phyloP scores from a whole-genome alignment of 64 coral and sea anemone species.

The Montipora capricornis region DNA sequence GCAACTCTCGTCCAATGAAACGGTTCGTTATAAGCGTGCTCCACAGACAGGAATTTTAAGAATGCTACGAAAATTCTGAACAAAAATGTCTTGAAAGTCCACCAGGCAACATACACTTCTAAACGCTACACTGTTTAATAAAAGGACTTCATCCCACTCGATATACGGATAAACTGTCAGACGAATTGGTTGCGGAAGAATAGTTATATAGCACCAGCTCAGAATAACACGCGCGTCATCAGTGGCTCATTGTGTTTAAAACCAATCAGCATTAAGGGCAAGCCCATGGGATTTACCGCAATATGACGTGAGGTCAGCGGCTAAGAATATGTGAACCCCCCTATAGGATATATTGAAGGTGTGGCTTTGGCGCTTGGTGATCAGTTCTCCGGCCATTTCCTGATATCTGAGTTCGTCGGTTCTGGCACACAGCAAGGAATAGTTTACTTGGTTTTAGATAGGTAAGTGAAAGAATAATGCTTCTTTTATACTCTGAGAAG shows the following conservation, averaged over 20 bases:
- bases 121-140: neutral
- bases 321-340: conserved; percentile 68
- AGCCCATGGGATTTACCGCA: conserved; percentile 61
- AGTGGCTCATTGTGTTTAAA: conserved; percentile 59
- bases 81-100: neutral
- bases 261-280: conserved; percentile 59
- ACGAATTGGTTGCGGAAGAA: neutral
- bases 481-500: neutral
- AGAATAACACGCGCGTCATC: conserved; percentile 49
- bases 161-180: neutral
- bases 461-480: conserved; percentile 50
- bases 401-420: conserved; percentile 66
- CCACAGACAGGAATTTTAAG: neutral
- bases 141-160: neutral
- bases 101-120: neutral
- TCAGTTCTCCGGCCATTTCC: conserved; percentile 81
- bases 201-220: conserved; percentile 32
- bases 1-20: conserved; percentile 15
- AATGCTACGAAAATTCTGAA: neutral
- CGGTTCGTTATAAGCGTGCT: conserved; percentile 24
- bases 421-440: conserved; percentile 65
- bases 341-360: conserved; percentile 90
- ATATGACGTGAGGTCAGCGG: conserved; percentile 67
- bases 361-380: conserved; percentile 68
- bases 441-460: conserved; percentile 67